Percentiles rank a stretch among this genome's conserved stretches.
phyloP scores from a whole-genome alignment of 2,888 invertebrate genomes.

The Dexiosoma caninum region DNA sequence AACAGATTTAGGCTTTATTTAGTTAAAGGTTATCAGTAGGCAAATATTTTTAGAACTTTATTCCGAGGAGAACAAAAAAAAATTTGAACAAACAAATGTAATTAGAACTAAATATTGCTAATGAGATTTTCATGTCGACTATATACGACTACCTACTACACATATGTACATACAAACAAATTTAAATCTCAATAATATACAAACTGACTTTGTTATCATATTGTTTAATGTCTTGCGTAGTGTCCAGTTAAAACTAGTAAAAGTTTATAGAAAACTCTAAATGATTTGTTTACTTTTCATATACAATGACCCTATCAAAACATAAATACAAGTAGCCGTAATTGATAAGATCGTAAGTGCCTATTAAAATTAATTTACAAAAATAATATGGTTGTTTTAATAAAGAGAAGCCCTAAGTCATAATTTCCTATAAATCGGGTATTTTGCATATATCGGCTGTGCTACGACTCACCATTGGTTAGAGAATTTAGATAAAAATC shows the following conservation, averaged over 20 bases:
- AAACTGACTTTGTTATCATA: not conserved
- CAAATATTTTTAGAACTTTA: not conserved
- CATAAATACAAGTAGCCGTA: not conserved
- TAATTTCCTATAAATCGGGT: no score
- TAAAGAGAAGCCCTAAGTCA: no score
- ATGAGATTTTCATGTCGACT: not conserved
- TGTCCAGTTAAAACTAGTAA: not conserved
- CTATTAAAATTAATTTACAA: not conserved
- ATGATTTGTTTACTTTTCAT: not conserved
- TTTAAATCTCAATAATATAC: not conserved
- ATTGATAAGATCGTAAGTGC: not conserved
- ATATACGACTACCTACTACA: no score
- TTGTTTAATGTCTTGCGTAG: not conserved
- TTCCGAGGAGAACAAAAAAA: not conserved
- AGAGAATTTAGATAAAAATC: no score
- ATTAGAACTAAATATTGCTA: not conserved
- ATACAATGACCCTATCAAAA: not conserved
- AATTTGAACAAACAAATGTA: not conserved
- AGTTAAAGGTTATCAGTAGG: conserved; percentile 23
- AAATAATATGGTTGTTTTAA: no score
- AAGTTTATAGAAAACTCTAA: not conserved
- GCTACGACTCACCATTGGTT: no score
- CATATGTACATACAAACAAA: no score
- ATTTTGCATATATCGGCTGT: no score
- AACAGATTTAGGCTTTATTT: not conserved